These are phyloP conservation scores for Perca schrenkii DNA, from an alignment of 2,113 vertebrate genomes.

Conservation along the genomic window DNA sequence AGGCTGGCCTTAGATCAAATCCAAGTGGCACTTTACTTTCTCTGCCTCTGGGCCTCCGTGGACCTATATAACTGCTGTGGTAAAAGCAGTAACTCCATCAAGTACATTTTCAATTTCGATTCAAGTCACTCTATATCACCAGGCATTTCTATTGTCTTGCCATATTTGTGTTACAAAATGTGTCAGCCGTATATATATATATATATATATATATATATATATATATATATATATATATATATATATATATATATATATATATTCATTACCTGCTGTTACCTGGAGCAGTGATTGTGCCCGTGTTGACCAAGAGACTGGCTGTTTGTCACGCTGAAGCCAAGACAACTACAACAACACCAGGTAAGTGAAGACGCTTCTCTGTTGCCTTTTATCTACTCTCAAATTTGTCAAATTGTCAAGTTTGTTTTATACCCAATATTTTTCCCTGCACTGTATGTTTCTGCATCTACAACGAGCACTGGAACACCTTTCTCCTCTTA, in stretches of 20 bases:
- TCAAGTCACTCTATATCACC: conserved; percentile 11
- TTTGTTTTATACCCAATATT: not conserved
- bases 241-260: too few species aligned
- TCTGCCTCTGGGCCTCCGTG: conserved; percentile 13
- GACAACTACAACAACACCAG: not conserved
- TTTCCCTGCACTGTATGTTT: not conserved
- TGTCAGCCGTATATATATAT: not conserved
- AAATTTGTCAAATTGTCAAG: not conserved
- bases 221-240: too few species aligned
- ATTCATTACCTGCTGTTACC: not conserved
- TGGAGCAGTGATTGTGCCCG: not conserved
- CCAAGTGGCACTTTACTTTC: conserved; percentile 23
- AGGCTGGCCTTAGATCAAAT: conserved; percentile 15
- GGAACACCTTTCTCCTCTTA: not conserved
- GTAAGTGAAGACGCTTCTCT: not conserved
- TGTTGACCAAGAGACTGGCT: not conserved
- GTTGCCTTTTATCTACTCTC: not conserved
- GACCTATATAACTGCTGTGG: not conserved
- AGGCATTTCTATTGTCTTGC: not conserved
- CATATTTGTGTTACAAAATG: not conserved
- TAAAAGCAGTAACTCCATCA: not conserved
- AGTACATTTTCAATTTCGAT: not conserved
- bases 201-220: too few species aligned
- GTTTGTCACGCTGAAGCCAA: too few species aligned
- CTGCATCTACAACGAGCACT: not conserved